Evolutionary conservation across 1,140 invertebrate species (phyloP).

Genomic region (Trinorchestia longiramus): DNA sequence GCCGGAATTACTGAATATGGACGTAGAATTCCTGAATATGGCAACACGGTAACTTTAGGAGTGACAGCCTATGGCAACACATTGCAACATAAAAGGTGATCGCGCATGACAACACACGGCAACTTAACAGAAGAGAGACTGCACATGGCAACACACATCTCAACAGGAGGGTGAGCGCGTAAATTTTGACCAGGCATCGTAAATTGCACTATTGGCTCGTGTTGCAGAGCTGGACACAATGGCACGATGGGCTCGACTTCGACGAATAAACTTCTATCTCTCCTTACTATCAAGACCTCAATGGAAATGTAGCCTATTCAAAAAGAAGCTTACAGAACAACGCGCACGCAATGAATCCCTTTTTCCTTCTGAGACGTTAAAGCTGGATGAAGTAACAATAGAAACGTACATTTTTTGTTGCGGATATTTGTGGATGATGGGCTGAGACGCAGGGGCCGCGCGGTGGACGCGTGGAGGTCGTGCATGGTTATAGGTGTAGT

Average conservation of each 20-base stretch:
- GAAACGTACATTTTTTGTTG: not conserved
- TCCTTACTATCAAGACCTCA: not conserved
- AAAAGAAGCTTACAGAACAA: constrained; percentile 12
- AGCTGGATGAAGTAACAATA: not conserved
- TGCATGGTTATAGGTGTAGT: not conserved
- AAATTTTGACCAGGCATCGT: not conserved
- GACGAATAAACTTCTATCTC: constrained; percentile 23
- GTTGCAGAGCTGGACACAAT: not conserved
- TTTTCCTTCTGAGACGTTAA: not conserved
- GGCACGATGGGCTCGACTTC: not conserved
- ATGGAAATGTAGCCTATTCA: constrained; percentile 19
- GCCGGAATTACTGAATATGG: too few species aligned
- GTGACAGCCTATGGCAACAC: not conserved
- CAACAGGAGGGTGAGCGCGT: constrained; percentile 1
- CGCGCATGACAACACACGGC: not conserved
- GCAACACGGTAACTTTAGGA: too few species aligned
- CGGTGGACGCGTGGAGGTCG: not conserved
- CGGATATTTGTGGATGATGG: not conserved
- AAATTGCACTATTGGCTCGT: not conserved
- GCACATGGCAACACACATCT: not conserved
- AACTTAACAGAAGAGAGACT: not conserved
- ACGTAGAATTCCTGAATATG: too few species aligned
- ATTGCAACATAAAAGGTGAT: not conserved
- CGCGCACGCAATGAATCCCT: not conserved
- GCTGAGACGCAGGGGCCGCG: too few species aligned